Evolutionary conservation across 1,140 invertebrate genomes (phyloP).

Genomic region (Choristoneura fumiferana): DNA sequence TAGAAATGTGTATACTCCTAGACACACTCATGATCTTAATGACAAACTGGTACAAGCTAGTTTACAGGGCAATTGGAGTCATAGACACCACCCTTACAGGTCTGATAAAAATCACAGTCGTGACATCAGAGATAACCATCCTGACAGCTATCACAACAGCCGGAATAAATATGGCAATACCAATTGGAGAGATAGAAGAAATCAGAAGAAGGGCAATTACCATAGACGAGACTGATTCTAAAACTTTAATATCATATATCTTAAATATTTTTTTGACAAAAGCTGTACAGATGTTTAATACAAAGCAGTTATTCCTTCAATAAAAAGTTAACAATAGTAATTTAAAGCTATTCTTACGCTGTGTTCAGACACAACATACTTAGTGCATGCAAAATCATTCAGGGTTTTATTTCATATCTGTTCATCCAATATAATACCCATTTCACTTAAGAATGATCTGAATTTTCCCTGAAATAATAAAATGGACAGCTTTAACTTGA

Average conservation of each 20-base stretch:
- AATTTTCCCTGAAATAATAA: slow-evolving; percentile 44
- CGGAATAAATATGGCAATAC: slow-evolving; percentile 32
- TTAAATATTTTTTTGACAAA: neutral
- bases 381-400: neutral
- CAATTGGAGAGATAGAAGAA: slow-evolving; percentile 47
- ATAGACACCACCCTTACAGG: slow-evolving; percentile 64
- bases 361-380: too few relatives aligned
- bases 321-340: slow-evolving; percentile 17
- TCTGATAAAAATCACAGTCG: slow-evolving; percentile 45
- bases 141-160: slow-evolving; percentile 32
- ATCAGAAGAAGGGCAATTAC: slow-evolving; percentile 42
- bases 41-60: slow-evolving; percentile 63
- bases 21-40: slow-evolving; percentile 36
- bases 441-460: slow-evolving; percentile 33
- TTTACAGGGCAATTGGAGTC: slow-evolving; percentile 71
- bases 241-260: slow-evolving; percentile 13
- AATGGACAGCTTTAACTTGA: neutral
- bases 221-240: slow-evolving; percentile 42
- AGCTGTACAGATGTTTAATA: neutral
- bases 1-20: slow-evolving; percentile 25
- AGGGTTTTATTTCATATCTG: slow-evolving; percentile 1
- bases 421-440: slow-evolving; percentile 36
- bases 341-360: too few relatives aligned
- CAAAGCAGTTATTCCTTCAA: neutral
- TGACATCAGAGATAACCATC: slow-evolving; percentile 40